These are phyloP conservation scores for Hyppa rectilinea DNA, from an alignment of 2,888 invertebrate species.

Conservation along the genomic window DNA sequence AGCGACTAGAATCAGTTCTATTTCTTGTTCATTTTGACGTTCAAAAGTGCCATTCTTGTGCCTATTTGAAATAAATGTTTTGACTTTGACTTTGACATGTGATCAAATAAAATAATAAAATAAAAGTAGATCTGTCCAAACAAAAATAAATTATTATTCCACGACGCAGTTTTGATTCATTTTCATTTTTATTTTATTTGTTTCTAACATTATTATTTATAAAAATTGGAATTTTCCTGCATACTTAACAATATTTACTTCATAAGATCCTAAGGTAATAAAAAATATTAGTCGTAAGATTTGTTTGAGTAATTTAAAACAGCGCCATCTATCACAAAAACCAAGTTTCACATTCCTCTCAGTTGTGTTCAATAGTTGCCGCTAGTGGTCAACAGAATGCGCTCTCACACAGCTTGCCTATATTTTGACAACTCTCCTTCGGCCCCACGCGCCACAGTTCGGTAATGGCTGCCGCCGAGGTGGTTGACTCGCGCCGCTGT, in stretches of 20 bases:
- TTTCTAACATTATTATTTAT: not conserved
- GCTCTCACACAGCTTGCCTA: constrained; percentile 40
- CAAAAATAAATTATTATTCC: not conserved
- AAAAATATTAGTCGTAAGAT: not conserved
- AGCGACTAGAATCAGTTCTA: too few species aligned
- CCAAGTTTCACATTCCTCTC: not conserved
- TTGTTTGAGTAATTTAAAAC: not conserved
- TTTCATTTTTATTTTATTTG: not conserved
- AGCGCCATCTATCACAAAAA: constrained; percentile 38
- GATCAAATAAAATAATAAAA: too few species aligned
- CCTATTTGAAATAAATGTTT: too few species aligned
- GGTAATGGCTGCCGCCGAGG: constrained; percentile 89
- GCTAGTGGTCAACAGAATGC: constrained; percentile 58
- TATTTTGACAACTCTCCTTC: constrained; percentile 73
- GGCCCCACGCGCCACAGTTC: constrained; percentile 79
- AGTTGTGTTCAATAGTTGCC: not conserved
- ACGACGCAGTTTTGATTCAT: not conserved
- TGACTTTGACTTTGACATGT: too few species aligned
- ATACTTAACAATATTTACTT: not conserved
- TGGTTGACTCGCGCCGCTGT: constrained; percentile 78
- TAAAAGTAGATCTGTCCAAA: too few species aligned
- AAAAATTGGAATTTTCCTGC: not conserved
- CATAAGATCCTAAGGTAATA: not conserved
- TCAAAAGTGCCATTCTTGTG: too few species aligned
- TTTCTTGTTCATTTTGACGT: too few species aligned